Evolutionary conservation across 53 echinoderm and acorn worm genomes (phyloP).

Genomic region (Apostichopus leukothele): DNA sequence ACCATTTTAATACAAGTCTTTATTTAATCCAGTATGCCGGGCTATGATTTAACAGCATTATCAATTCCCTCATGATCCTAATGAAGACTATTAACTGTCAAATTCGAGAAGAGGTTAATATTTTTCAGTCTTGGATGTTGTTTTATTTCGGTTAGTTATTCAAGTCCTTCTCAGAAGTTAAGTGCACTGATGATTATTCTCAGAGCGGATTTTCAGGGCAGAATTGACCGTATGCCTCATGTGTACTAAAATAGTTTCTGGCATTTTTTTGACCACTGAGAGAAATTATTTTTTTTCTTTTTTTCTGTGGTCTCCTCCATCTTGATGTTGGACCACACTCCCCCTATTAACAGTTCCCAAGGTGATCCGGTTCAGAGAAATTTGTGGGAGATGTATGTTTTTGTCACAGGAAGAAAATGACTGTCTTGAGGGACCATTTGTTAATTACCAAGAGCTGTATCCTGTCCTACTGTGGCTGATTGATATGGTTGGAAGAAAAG

Average conservation of each 20-base stretch:
- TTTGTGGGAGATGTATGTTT: background rate
- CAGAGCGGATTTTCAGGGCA: background rate
- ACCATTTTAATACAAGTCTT: background rate
- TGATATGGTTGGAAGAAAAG: background rate
- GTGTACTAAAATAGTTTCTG: background rate
- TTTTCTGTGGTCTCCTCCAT: background rate
- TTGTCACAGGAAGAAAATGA: background rate
- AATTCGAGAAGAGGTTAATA: background rate
- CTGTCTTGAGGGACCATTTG: background rate
- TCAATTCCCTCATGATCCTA: background rate
- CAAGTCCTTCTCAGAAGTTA: background rate
- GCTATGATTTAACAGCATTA: background rate
- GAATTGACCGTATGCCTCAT: background rate
- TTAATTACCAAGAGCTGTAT: constrained; percentile 15
- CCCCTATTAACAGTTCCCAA: background rate
- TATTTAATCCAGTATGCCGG: background rate
- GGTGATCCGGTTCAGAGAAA: background rate
- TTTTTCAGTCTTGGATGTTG: background rate
- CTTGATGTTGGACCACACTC: background rate
- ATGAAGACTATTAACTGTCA: background rate
- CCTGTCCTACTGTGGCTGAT: background rate
- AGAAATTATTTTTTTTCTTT: background rate
- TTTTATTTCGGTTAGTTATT: background rate
- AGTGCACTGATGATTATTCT: background rate
- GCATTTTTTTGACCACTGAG: background rate